Base-by-base conservation (phyloP, 2,888 invertebrate genomes). In the Synergus japonicus region DNA sequence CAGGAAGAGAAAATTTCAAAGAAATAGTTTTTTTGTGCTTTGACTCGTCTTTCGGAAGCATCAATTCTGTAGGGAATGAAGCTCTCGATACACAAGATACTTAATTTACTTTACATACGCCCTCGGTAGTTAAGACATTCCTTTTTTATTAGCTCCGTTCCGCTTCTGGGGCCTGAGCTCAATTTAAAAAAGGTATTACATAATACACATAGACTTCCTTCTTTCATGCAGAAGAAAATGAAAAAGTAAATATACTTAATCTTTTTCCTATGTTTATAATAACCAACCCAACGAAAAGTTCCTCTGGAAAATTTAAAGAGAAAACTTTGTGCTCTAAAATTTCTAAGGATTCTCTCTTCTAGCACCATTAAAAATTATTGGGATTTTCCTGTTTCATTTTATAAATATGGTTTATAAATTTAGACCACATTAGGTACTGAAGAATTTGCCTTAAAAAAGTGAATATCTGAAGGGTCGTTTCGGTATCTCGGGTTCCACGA, bases 101-200 rank as follows among this genome's bases (percentile, higher is more conserved):
- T 54, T n/a, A 54, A 54, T 54, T 54, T 54, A n/a, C 54, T 54
- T 54, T 54, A 54, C 54, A 54, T 54, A 54, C 54, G 8, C 54
- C n/a, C 0, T 4, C 3, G n/a, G 54, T 54, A n/a, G 8, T 54
- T 54, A n/a, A 54, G n/a, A 3, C n/a, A n/a, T 54, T 8, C 54
- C 5, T 54, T 49, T 49, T 54, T 54, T 54, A 54, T 8, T n/a
- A 54, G 54, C n/a, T n/a, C n/a, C 9, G 1, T 54, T n/a, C 54
- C 9, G 54, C 54, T 0, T 54, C 54, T 54, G 0, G 9, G n/a
- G n/a, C n/a, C 9, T 54, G 9, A n/a, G 54, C 54, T 54, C 15
- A 54, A n/a, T 54, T 54, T 54, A 15, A 54, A 54, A 54, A 54
- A 54, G 54, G 54, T 1, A n/a, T 54, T n/a, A n/a, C 54, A n/a